Conservation (phyloP, 2,888 invertebrate genomes). For the Cerastoderma edule region DNA sequence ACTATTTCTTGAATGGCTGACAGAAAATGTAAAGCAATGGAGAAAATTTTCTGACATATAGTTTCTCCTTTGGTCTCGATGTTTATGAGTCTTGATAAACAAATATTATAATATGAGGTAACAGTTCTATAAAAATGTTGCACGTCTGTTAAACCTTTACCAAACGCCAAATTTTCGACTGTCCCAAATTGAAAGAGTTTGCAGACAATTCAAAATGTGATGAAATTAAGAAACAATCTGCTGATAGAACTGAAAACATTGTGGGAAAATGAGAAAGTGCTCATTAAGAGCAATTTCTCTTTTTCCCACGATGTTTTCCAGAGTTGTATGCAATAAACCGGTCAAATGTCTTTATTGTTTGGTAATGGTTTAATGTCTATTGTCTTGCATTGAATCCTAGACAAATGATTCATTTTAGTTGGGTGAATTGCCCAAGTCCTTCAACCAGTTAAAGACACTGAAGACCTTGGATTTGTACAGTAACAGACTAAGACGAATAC, state of each 20-base stretch:
- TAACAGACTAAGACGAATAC: constrained; percentile 74
- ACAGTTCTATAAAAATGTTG: too few relatives aligned
- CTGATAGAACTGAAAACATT: not conserved
- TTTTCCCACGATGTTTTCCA: not conserved
- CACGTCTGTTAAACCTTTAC: too few relatives aligned
- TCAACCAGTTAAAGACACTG: constrained; percentile 71
- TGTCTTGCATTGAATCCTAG: too few relatives aligned
- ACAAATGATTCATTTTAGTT: constrained; percentile 66
- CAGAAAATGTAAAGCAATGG: too few relatives aligned
- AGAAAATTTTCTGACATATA: too few relatives aligned
- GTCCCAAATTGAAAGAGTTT: too few relatives aligned
- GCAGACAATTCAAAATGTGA: too few relatives aligned
- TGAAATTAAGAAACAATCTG: not conserved
- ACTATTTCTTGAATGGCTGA: too few relatives aligned
- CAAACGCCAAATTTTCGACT: too few relatives aligned
- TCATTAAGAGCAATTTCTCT: constrained; percentile 2
- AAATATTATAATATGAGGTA: too few relatives aligned
- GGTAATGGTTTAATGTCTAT: not conserved
- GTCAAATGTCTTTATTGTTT: not conserved
- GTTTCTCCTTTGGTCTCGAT: too few relatives aligned
- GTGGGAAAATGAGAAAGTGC: not conserved
- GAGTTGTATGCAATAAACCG: not conserved
- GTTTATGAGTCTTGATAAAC: too few relatives aligned
- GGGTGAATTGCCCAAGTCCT: constrained; percentile 75
- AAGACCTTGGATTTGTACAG: constrained; percentile 77